Percentiles rank a stretch among this genome's conserved stretches.
phyloP scores from a whole-genome alignment of 2,797 vertebrate species.

The Amazonetta brasiliensis region DNA sequence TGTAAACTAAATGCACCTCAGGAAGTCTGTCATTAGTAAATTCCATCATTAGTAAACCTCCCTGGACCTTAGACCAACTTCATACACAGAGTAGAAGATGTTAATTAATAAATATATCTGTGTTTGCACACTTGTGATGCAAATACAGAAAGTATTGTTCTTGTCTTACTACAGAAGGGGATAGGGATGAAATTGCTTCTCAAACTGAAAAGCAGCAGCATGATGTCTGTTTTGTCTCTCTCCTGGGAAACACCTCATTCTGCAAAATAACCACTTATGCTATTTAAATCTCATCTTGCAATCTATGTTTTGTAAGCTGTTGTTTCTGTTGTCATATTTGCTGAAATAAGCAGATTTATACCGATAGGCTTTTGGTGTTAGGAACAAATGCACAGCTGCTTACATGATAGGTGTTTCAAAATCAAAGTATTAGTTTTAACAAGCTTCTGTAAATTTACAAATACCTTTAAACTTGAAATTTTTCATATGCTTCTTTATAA shows the following conservation, averaged over 20 bases:
- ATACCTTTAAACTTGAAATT: not conserved
- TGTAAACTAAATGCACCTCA: not conserved
- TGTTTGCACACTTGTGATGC: not conserved
- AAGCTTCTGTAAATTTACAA: not conserved
- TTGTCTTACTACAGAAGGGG: not conserved
- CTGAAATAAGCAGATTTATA: not conserved
- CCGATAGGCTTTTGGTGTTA: not conserved
- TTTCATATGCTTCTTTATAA: not conserved
- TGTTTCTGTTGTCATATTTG: not conserved
- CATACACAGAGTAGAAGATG: not conserved
- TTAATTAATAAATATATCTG: not conserved
- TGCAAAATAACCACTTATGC: not conserved
- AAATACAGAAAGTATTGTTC: not conserved
- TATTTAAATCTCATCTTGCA: not conserved
- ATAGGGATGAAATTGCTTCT: not conserved
- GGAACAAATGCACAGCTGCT: not conserved
- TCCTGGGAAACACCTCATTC: not conserved
- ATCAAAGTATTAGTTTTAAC: not conserved
- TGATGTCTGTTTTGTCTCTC: not conserved
- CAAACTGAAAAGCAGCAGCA: not conserved
- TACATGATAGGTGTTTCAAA: not conserved
- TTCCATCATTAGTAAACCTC: not conserved
- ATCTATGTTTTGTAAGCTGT: not conserved
- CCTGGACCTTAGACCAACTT: not conserved
- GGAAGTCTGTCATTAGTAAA: not conserved